Conservation (phyloP, 2,888 invertebrate genomes). For the Trypoxylon attenuatum region DNA sequence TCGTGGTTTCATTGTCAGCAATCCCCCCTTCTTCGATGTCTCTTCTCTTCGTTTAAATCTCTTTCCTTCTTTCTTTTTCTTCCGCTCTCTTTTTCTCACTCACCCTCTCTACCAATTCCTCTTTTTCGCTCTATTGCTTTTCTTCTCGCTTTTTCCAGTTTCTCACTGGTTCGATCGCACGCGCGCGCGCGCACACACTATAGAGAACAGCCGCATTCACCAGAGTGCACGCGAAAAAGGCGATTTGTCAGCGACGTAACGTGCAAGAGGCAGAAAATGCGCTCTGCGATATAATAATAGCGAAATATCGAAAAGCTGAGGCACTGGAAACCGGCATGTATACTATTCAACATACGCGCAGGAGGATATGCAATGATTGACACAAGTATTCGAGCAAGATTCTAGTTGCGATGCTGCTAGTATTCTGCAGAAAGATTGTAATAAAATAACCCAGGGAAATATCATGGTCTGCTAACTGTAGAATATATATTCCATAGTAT, state of each 20-base stretch:
- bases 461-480: no score
- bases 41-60: neutral
- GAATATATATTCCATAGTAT: no score
- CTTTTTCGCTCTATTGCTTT: neutral
- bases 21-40: slow-evolving; percentile 31
- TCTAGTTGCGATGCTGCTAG: no score
- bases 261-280: slow-evolving; percentile 32
- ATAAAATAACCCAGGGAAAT: no score
- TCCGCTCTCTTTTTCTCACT: neutral
- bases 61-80: neutral
- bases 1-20: slow-evolving; percentile 48
- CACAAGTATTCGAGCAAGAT: no score
- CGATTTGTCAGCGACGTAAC: slow-evolving; percentile 39
- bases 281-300: slow-evolving; percentile 36
- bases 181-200: neutral
- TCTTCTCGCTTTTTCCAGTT: slow-evolving; percentile 31
- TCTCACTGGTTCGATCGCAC: slow-evolving; percentile 22
- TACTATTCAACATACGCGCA: no score
- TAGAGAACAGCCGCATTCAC: slow-evolving; percentile 28
- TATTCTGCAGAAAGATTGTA: no score
- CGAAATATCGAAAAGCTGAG: no score
- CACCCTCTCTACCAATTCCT: neutral
- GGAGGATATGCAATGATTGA: no score
- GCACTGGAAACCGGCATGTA: no score
- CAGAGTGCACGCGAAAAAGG: slow-evolving; percentile 26